Base-by-base conservation (phyloP, 1,140 invertebrate genomes). In the Anadara kagoshimensis region DNA sequence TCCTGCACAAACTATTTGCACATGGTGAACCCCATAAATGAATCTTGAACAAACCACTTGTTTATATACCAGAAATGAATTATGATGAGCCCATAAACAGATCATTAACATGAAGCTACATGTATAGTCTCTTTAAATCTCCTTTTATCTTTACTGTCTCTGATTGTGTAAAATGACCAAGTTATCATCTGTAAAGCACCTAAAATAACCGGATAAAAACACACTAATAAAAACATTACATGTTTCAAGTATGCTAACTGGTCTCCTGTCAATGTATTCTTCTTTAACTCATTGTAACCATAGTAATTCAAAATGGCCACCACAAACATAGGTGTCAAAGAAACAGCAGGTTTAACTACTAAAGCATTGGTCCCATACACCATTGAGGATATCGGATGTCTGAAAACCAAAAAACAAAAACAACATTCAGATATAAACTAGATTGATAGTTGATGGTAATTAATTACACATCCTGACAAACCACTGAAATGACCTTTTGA, bases 291-390 rank as follows among this genome's bases (percentile, higher is more conserved):
- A 44, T 79, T 65, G 56, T 87, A 87, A 11, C 86, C 86, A 54
- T 83, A 85, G 12, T 29, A 24, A 58, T 84, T 86, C 10, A 89
- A 71, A 11, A 89, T 69, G 18, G 75, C 72, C 0, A 87, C 83
- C 14, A 83, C 71, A 12, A 89, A 45, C 83, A 89, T 86, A 3
- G 88, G 88, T 2, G 83, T 78, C n/a, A 89, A 61, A 16, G 86
- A 87, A 11, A 80, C 79, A 18, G 88, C 84, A 22, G 87, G 87
- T 66, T 89, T 89, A 5, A 80, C 82, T 59, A 89, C 79, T n/a
- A 89, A 63, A 43, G 88, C 87, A 74, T 89, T 89, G 5, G 80
- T 84, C n/a, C 87, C 88, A 80, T 82, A 89, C 24, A 89, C 81
- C 78, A 88, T 86, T 11, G 87, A 87, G 8, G 87, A 86, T 24